Evolutionary conservation across 2,113 vertebrate genomes (phyloP), one percentile per base, ranked within the genome.

Genomic region (Salvelinus alpinus): DNA sequence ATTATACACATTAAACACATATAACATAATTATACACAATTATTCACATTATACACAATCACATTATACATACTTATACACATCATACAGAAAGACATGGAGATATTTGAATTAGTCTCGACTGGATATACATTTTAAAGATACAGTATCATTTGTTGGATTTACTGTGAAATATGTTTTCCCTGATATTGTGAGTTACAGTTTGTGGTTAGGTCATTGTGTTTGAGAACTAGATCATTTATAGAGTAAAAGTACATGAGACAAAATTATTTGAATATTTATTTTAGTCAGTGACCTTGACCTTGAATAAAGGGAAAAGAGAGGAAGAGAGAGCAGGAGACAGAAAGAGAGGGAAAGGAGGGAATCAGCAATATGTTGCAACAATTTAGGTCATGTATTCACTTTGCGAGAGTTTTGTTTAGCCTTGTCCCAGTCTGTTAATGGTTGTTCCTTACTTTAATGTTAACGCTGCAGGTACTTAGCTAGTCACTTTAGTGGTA

Each of bases 261-360:
- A 44, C n/a, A 3, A 38, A 68, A 68, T 68, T 0, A 44, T 44
- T 44, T 44, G 8, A 34, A 65, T 25, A 24, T 47, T 18, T 44
- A 44, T 44, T 20, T 14, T 20, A 20, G 24, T 51, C 48, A 18
- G 11, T 74, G 62, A 66, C 73, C 73, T 74, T 74, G 62, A 65
- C 62, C 9, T 73, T 38, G 38, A 24, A 13, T 11, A 22, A 64
- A 31, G 27, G 14, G 54, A 60, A 9, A 34, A 72, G 8, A 16
- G 4, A 73, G 38, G 18, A 3, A 13, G 16, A 3, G 3, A 31
- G 18, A 24, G 34, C 34, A 8, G 34, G 34, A 29, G 29, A 29
- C 29, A 29, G 29, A 34, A 29, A 29, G 29, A 29, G 29, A 47
- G 8, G 38, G 22, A 24, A 13, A 20, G 24, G 20, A 24, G 34